phyloP scores from a whole-genome alignment of 2,113 vertebrate species.

The Macquaria ambigua region DNA sequence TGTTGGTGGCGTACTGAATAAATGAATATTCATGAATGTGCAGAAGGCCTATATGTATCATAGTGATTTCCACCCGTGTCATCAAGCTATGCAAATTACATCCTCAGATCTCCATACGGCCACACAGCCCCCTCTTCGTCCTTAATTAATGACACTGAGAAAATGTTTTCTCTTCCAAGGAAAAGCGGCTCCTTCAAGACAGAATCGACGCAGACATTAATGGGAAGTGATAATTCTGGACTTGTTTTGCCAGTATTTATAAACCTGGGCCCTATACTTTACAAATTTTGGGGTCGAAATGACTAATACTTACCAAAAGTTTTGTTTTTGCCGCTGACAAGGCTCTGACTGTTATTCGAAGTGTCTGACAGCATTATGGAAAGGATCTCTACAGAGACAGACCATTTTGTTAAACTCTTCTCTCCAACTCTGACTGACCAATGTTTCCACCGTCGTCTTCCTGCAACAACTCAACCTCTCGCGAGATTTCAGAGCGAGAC shows the following conservation, averaged over 20 bases:
- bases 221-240: conserved; percentile 55
- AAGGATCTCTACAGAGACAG: no score
- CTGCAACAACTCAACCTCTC: no score
- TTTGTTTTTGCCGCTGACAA: no score
- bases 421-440: no score
- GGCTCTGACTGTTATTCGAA: no score
- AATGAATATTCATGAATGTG: conserved; percentile 77
- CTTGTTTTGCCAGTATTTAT: conserved; percentile 18
- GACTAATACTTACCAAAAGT: no score
- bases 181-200: conserved; percentile 57
- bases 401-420: no score
- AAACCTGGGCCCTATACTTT: no score
- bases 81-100: conserved; percentile 77
- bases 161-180: conserved; percentile 59
- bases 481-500: no score
- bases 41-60: conserved; percentile 67
- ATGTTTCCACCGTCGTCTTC: no score
- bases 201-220: conserved; percentile 60
- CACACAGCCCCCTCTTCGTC: conserved; percentile 41
- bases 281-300: no score
- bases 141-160: conserved; percentile 76
- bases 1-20: conserved; percentile 54
- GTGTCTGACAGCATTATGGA: no score
- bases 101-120: conserved; percentile 67
- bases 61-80: conserved; percentile 73